These are phyloP conservation scores for Eclectus roratus DNA, from an alignment of 2,113 vertebrate species.

Conservation along the genomic window DNA sequence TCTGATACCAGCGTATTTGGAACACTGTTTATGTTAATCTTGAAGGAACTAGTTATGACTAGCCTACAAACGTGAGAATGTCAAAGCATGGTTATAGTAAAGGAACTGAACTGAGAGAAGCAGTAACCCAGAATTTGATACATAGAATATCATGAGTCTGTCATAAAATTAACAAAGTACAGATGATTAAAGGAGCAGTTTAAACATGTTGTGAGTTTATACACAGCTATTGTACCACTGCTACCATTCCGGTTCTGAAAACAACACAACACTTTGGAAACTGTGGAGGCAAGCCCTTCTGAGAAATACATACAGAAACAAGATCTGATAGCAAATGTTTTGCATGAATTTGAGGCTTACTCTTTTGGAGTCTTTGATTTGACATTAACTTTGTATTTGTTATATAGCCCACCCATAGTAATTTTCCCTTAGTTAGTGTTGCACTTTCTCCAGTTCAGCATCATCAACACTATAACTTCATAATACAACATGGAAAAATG, in stretches of 20 bases:
- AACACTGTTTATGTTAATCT: conserved; percentile 26
- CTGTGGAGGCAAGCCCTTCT: background rate
- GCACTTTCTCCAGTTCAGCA: background rate
- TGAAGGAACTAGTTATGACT: conserved; percentile 36
- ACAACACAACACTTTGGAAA: background rate
- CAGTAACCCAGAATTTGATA: background rate
- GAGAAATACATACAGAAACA: background rate
- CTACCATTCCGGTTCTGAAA: background rate
- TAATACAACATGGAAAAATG: background rate
- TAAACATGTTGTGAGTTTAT: background rate
- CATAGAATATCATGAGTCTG: background rate
- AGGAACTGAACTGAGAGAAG: background rate
- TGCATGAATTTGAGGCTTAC: background rate
- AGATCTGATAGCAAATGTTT: background rate
- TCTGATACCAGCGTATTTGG: conserved; percentile 29
- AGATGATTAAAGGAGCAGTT: background rate
- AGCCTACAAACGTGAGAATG: background rate
- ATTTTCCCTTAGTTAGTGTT: background rate
- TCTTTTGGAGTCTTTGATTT: background rate
- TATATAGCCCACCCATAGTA: background rate
- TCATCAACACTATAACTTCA: background rate
- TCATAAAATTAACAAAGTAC: background rate
- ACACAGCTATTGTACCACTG: background rate
- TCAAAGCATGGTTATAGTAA: background rate
- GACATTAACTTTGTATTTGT: background rate